phyloP scores from a whole-genome alignment of 35 echinoderm and acorn worm species.

The Diadema setosum region DNA sequence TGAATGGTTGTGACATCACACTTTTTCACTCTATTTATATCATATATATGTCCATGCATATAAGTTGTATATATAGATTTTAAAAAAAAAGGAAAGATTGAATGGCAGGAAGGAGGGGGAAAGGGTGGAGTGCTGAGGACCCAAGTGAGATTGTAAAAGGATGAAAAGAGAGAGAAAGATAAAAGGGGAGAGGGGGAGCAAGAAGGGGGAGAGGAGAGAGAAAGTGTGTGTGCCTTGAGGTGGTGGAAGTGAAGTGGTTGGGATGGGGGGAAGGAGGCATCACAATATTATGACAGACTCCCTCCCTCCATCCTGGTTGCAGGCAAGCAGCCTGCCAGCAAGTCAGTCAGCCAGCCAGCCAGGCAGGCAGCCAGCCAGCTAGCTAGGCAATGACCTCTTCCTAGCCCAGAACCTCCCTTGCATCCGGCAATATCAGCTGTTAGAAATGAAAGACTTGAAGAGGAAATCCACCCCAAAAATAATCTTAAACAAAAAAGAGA shows the following conservation, averaged over 20 bases:
- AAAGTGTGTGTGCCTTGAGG: not conserved
- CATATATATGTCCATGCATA: no score
- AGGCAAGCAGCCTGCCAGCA: not conserved
- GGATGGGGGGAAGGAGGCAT: not conserved
- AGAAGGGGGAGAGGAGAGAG: not conserved
- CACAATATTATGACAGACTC: slow-evolving; percentile 25
- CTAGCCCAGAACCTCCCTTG: no score
- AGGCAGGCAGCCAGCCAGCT: not conserved
- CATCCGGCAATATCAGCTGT: no score
- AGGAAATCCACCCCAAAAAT: no score
- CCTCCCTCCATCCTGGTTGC: not conserved
- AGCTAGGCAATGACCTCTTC: not conserved
- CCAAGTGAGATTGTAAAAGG: not conserved
- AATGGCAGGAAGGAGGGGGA: not conserved
- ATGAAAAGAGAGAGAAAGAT: not conserved
- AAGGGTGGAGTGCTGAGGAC: not conserved
- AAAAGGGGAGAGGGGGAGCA: not conserved
- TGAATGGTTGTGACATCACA: no score
- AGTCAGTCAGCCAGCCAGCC: not conserved
- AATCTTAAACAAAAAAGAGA: no score
- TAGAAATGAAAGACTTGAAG: no score
- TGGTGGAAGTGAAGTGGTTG: not conserved
- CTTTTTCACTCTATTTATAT: no score
- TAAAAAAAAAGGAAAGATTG: no score
- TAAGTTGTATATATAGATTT: no score